Conservation (phyloP, 92 coral and sea anemone species). For the Parazoanthus atlanticus region DNA sequence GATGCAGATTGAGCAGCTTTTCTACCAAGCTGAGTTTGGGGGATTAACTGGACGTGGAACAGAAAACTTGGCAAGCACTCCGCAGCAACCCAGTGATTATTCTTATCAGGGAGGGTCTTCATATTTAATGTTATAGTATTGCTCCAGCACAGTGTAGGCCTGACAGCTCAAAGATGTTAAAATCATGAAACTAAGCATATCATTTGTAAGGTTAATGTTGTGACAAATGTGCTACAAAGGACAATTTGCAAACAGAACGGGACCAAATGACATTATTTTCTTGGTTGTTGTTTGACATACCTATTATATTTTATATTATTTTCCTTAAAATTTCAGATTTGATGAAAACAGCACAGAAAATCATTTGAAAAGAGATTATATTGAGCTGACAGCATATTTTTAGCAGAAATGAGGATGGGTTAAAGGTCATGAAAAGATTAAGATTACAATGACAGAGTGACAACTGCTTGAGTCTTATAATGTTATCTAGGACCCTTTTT, state of each 20-base stretch:
- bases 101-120: conserved; percentile 22
- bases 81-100: conserved; percentile 15
- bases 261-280: conserved; percentile 26
- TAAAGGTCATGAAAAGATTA: conserved; percentile 8
- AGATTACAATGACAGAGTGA: neutral
- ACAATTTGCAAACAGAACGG: conserved; percentile 10
- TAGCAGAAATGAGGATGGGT: conserved; percentile 9
- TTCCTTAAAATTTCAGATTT: conserved; percentile 1
- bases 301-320: neutral
- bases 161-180: too few species aligned
- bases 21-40: conserved; percentile 47
- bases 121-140: conserved; percentile 17
- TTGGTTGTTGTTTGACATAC: neutral
- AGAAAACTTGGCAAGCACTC: conserved; percentile 7
- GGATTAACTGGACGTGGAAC: conserved; percentile 19
- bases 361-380: too few species aligned
- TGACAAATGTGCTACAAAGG: conserved; percentile 8
- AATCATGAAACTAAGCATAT: conserved; percentile 3
- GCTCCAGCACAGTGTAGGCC: conserved; percentile 23
- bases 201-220: conserved; percentile 18
- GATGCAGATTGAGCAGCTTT: conserved; percentile 44
- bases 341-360: conserved; percentile 26
- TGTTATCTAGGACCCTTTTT: conserved; percentile 1
- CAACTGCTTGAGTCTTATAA: conserved; percentile 6
- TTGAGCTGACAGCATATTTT: conserved; percentile 3